These are phyloP conservation scores for Dasypogon diadema DNA, from an alignment of 2,888 invertebrate species.

Conservation along the genomic window DNA sequence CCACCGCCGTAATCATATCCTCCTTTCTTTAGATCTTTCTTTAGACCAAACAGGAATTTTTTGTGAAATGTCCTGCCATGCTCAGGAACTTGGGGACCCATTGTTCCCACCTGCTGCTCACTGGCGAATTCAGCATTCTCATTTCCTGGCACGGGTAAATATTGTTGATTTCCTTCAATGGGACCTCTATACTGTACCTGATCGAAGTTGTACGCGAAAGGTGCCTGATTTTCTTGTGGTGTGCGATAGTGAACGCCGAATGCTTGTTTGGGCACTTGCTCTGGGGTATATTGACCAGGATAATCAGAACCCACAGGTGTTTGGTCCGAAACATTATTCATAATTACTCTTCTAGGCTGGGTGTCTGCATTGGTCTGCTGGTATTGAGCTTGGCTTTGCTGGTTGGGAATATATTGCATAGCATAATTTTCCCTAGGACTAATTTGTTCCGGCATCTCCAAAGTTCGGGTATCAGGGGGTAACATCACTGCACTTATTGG, in stretches of 20 bases:
- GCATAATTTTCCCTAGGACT: background rate
- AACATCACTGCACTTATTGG: constrained; percentile 13
- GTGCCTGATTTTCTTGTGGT: background rate
- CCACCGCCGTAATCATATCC: constrained; percentile 14
- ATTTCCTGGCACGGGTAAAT: background rate
- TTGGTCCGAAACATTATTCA: background rate
- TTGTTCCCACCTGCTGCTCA: background rate
- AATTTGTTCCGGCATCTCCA: background rate
- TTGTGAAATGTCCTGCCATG: constrained; percentile 24
- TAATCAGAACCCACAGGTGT: background rate
- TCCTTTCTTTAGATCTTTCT: background rate
- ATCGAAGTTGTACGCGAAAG: background rate
- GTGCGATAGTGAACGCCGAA: background rate
- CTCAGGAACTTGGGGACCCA: constrained; percentile 16
- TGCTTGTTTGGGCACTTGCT: background rate
- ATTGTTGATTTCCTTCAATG: background rate
- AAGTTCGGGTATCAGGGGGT: background rate
- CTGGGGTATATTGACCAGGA: background rate
- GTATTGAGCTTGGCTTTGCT: background rate
- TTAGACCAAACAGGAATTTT: constrained; percentile 17
- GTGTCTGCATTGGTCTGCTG: background rate
- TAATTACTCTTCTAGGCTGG: background rate
- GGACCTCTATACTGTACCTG: background rate
- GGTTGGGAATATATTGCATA: background rate
- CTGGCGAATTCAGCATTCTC: background rate